A percentile compares a stretch with the other conserved stretches of the same genome.
These are phyloP conservation scores for Amia ocellicauda DNA, from an alignment of 2,113 vertebrate species.

Conservation along the genomic window DNA sequence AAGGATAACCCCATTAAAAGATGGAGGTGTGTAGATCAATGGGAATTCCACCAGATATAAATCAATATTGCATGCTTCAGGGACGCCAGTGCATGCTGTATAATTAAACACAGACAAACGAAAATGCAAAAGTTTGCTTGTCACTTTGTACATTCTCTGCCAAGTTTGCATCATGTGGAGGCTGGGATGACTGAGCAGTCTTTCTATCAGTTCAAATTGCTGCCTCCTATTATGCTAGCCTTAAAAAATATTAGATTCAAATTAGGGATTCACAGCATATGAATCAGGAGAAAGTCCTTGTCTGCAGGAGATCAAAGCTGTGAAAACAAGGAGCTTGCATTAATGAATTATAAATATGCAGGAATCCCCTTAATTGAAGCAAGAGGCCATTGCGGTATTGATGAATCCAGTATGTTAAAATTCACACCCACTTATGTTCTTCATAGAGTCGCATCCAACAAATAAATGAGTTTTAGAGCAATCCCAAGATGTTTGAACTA, in stretches of 20 bases:
- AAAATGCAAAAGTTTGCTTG: conserved; percentile 4
- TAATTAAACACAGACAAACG: conserved; percentile 5
- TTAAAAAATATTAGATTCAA: conserved; percentile 4
- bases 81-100: neutral
- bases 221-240: neutral
- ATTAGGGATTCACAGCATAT: neutral
- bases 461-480: conserved; percentile 10
- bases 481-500: conserved; percentile 9
- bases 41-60: neutral
- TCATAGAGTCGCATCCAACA: neutral
- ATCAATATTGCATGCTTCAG: neutral
- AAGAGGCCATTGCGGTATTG: neutral
- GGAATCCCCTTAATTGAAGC: conserved; percentile 27
- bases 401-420: conserved; percentile 13
- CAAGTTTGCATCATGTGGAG: neutral
- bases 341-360: conserved; percentile 2
- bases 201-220: neutral
- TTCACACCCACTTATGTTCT: neutral
- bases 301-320: conserved; percentile 28
- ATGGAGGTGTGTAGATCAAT: neutral
- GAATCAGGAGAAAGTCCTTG: neutral
- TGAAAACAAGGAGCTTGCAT: conserved; percentile 13
- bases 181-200: conserved; percentile 8
- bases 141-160: neutral
- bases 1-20: neutral